phyloP scores from a whole-genome alignment of 2,888 invertebrate genomes.

The Fragum fragum region DNA sequence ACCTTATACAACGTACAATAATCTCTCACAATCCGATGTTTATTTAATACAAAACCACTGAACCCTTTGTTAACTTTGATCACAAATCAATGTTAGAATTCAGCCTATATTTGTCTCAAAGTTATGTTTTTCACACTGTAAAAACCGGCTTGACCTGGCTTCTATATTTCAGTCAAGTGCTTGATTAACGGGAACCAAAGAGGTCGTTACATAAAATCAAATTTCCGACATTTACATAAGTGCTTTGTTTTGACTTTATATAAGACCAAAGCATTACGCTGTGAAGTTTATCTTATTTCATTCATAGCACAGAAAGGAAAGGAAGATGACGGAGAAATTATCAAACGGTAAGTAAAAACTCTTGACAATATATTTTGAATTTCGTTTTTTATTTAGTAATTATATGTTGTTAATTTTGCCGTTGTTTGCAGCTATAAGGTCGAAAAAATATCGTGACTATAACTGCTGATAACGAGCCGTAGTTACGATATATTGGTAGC shows the following conservation, averaged over 20 bases:
- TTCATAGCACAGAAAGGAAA: background rate
- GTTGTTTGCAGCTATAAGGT: too few relatives aligned
- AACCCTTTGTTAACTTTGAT: background rate
- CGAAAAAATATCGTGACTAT: too few relatives aligned
- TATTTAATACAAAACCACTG: background rate
- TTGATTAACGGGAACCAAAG: background rate
- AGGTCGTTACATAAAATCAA: background rate
- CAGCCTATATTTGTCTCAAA: background rate
- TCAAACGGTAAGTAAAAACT: conserved; percentile 35
- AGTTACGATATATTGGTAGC: too few relatives aligned
- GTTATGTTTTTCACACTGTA: background rate
- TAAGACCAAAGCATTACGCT: background rate
- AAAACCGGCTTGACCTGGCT: background rate
- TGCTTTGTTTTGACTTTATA: conserved; percentile 6
- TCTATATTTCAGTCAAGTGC: background rate
- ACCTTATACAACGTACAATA: too few relatives aligned
- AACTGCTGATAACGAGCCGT: too few relatives aligned
- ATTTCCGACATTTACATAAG: background rate
- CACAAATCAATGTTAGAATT: background rate
- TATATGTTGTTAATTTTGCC: too few relatives aligned
- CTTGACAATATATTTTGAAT: too few relatives aligned
- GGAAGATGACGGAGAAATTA: conserved; percentile 43
- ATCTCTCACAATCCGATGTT: background rate
- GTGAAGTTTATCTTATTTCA: background rate
- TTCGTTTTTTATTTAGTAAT: too few relatives aligned